These are phyloP conservation scores for Nansenia antarctica DNA, from an alignment of 2,113 vertebrate species.

Conservation along the genomic window DNA sequence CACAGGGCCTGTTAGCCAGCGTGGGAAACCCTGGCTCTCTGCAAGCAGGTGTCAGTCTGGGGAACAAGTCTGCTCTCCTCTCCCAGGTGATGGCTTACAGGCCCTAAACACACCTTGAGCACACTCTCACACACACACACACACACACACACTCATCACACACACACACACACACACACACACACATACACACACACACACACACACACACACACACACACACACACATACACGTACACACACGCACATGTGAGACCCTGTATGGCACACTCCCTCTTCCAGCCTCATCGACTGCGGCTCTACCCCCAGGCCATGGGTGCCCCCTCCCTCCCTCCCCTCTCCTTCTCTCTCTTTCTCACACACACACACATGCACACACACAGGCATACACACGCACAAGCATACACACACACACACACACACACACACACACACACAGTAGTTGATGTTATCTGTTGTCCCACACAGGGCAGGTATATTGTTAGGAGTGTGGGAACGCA, in stretches of 20 bases:
- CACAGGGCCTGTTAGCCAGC: neutral
- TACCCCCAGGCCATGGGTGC: constrained; percentile 18
- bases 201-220: neutral
- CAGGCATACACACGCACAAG: neutral
- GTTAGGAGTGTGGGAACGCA: constrained; percentile 54
- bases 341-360: too few species aligned
- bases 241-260: neutral
- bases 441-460: constrained; percentile 52
- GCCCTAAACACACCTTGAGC: constrained; percentile 1
- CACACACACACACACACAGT: neutral
- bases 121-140: constrained; percentile 3
- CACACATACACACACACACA: neutral
- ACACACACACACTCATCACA: constrained; percentile 7
- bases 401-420: neutral
- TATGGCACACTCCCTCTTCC: neutral
- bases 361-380: too few species aligned
- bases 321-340: neutral
- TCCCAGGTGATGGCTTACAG: constrained; percentile 7
- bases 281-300: constrained; percentile 2
- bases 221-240: neutral
- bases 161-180: constrained; percentile 1
- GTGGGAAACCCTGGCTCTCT: constrained; percentile 28
- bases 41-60: constrained; percentile 23
- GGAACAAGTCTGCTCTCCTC: constrained; percentile 7
- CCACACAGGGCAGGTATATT: constrained; percentile 24